phyloP scores from a whole-genome alignment of 1,140 invertebrate genomes.

The Zophobas morio region DNA sequence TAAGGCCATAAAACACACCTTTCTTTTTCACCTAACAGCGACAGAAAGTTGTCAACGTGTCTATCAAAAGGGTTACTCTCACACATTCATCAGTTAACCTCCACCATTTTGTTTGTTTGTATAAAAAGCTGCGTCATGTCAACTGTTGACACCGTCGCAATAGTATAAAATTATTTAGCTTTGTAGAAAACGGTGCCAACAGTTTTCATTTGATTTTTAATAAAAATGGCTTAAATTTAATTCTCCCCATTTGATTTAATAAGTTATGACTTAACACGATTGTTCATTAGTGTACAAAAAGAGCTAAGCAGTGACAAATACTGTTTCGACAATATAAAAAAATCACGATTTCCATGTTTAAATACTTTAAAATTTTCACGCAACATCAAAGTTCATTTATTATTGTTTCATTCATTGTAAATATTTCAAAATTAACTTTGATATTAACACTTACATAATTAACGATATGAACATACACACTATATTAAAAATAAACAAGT shows the following conservation, averaged over 20 bases:
- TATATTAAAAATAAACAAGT: conserved; percentile 49
- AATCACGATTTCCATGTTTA: conserved; percentile 41
- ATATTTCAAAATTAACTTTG: conserved; percentile 46
- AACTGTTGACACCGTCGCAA: conserved; percentile 22
- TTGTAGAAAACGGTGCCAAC: conserved; percentile 30
- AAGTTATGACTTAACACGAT: conserved; percentile 44
- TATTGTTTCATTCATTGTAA: conserved; percentile 47
- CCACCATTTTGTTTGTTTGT: conserved; percentile 59
- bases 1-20: conserved; percentile 55
- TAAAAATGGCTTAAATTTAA: conserved; percentile 42
- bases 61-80: conserved; percentile 47
- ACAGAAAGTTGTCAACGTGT: conserved; percentile 4
- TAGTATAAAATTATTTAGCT: conserved; percentile 37
- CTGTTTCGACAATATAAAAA: conserved; percentile 46
- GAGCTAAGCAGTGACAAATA: conserved; percentile 46
- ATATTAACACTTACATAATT: conserved; percentile 46
- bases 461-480: conserved; percentile 51
- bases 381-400: conserved; percentile 38
- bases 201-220: conserved; percentile 45
- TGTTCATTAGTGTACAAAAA: conserved; percentile 53
- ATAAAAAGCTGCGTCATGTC: conserved; percentile 58
- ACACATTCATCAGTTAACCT: conserved; percentile 56
- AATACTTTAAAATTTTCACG: conserved; percentile 32
- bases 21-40: conserved; percentile 18
- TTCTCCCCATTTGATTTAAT: conserved; percentile 17